Percentiles rank a stretch among this genome's conserved stretches.
Evolutionary conservation across 2,888 invertebrate species (phyloP).

Genomic region (Chouioia cunea): DNA sequence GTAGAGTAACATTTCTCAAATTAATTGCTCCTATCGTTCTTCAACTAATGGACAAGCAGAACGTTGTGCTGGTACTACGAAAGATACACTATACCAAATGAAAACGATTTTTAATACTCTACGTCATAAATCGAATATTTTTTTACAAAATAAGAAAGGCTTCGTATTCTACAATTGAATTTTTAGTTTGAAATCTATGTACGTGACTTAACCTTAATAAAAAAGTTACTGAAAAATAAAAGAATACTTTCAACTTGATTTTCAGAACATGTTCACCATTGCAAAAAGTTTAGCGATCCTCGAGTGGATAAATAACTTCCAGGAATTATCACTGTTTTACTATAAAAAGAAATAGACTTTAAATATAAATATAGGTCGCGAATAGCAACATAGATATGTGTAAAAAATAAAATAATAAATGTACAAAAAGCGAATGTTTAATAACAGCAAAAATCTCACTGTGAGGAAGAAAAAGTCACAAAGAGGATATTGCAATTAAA

Average conservation of each 20-base stretch:
- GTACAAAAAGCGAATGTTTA: too few species aligned
- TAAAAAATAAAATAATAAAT: too few species aligned
- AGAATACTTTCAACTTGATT: slow-evolving; percentile 4
- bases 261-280: slow-evolving; percentile 12
- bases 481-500: too few species aligned
- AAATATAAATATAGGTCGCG: too few species aligned
- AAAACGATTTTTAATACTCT: slow-evolving; percentile 3
- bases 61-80: slow-evolving; percentile 27
- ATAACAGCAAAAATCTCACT: too few species aligned
- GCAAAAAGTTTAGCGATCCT: slow-evolving; percentile 34
- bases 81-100: slow-evolving; percentile 28
- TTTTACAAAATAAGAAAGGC: slow-evolving; percentile 38
- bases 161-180: slow-evolving; percentile 47
- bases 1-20: slow-evolving; percentile 29
- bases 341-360: too few species aligned
- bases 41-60: slow-evolving; percentile 38
- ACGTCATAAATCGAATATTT: slow-evolving; percentile 24
- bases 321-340: too few species aligned
- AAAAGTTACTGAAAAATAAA: slow-evolving; percentile 23
- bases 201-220: slow-evolving; percentile 45
- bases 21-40: slow-evolving; percentile 36
- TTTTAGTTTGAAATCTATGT: slow-evolving; percentile 47
- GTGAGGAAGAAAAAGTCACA: too few species aligned
- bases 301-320: slow-evolving; percentile 40
- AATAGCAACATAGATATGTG: too few species aligned